Evolutionary conservation across 2,797 vertebrate genomes (phyloP), one percentile per base, ranked within the genome.

Genomic region (Sebastes cheni): DNA sequence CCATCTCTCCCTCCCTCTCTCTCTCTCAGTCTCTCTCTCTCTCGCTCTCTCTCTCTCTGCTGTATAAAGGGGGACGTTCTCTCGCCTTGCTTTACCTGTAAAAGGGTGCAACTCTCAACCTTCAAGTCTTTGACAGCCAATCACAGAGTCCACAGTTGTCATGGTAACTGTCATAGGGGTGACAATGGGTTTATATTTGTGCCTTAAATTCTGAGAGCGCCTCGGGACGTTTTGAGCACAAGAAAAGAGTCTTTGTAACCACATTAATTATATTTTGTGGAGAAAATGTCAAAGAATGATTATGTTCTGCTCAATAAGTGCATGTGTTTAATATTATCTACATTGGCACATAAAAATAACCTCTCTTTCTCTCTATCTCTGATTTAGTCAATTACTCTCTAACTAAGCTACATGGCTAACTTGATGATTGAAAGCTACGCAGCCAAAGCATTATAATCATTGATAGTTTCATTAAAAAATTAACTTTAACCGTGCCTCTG

Each of bases 71-170:
- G 94, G 95, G 95, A 95, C 87, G 80, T 91, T 96, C 94, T 96
- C 93, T 96, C 92, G 90, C 95, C 95, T 96, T 89, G 95, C 97
- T 97, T 93, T 96, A 94, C 92, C 93, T 95, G 92, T 94, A 72
- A 79, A 93, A 95, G 96, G 95, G 94, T 96, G 95, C 95, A 96
- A 96, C 95, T 96, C 95, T 95, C 95, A 95, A 86, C 89, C 83
- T 75, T 84, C 67, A 56, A 46, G 75, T 84, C 82, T 87, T 71
- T 72, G 72, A 74, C 75, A 80, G 86, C 89, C 86, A 75, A 58
- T 85, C 72, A 62, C 68, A 75, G 58, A 30, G 1, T 75, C 75
- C 55, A 13, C 77, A n/a, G 78, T 87, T 25, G 7, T 69, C 55
- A 70, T 60, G 76, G 83, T 62, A 73, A 83, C 75, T 30, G 27